Evolutionary conservation across 2,888 invertebrate genomes (phyloP), one percentile per base, ranked within the genome.

Genomic region (Agriotes lineatus): DNA sequence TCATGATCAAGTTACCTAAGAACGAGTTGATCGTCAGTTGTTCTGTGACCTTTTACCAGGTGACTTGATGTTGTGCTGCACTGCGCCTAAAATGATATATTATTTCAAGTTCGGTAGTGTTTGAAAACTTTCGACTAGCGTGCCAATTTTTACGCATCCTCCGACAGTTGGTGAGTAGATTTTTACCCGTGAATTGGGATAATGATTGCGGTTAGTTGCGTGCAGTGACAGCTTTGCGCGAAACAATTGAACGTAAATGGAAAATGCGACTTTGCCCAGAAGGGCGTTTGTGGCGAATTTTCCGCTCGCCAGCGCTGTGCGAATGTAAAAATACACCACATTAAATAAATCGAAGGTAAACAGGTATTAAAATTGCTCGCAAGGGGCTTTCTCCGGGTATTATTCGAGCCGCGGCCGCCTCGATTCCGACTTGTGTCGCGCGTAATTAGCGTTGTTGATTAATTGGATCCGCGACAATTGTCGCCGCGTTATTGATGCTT

Each of bases 1-100:
- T 76, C 72, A 75, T 77, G 78, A 78, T 80, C 80, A 78, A 81
- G 80, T 80, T 80, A 80, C 80, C 78, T 80, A 77, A 79, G 79
- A 81, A 80, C 80, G 78, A 80, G 78, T 79, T 75, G 76, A 78
- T 78, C 73, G 74, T 80, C 80, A 80, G 81, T 81, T 78, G 78
- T 79, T 78, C 77, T 78, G 81, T 82, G 82, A 82, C 82, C 82
- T 82, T 81, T 81, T 77, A 72, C 62, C 61, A 69, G 74, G 70
- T 69, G 67, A 71, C 57, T 71, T 67, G 60, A 50, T 65, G 66
- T 68, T 59, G 60, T 57, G 48, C 50, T 45, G 50, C 64, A 39
- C 52, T 52, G 42, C 37, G 30, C 59, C 20, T 54, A 57, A 48
- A 61, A 60, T 63, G 64, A 64, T 69, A 63, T 59, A 63, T 25